These are phyloP conservation scores for Drosophila siamana DNA, from an alignment of 2,888 invertebrate species.

Conservation along the genomic window DNA sequence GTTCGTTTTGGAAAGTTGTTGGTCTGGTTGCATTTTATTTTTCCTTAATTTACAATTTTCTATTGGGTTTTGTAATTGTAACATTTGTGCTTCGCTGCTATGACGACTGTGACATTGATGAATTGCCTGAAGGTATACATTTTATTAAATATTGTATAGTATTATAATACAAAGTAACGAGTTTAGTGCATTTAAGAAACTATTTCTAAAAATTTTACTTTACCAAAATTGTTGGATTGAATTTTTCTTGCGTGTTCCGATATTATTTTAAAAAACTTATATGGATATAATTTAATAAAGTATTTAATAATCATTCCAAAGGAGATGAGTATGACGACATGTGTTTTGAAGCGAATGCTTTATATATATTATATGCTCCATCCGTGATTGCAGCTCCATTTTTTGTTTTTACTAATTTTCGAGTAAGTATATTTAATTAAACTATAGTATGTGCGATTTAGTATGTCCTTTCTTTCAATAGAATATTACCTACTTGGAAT, in stretches of 20 bases:
- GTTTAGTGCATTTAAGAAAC: no score
- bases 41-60: conserved; percentile 32
- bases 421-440: conserved; percentile 20
- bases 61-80: not conserved
- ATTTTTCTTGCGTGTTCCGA: no score
- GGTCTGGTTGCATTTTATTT: conserved; percentile 15
- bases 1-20: conserved; percentile 24
- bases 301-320: not conserved
- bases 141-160: not conserved
- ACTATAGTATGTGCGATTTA: not conserved
- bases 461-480: not conserved
- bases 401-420: conserved; percentile 26
- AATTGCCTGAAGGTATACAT: not conserved
- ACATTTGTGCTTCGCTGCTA: conserved; percentile 18
- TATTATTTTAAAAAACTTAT: no score
- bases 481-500: conserved; percentile 37
- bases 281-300: no score
- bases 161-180: not conserved
- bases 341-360: conserved; percentile 7
- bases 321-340: conserved; percentile 5
- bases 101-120: conserved; percentile 27
- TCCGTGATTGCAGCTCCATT: conserved; percentile 17
- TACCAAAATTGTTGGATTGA: no score
- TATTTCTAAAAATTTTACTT: no score
- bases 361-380: conserved; percentile 29